phyloP scores from a whole-genome alignment of 2,797 vertebrate species.

The Tadarida brasiliensis region DNA sequence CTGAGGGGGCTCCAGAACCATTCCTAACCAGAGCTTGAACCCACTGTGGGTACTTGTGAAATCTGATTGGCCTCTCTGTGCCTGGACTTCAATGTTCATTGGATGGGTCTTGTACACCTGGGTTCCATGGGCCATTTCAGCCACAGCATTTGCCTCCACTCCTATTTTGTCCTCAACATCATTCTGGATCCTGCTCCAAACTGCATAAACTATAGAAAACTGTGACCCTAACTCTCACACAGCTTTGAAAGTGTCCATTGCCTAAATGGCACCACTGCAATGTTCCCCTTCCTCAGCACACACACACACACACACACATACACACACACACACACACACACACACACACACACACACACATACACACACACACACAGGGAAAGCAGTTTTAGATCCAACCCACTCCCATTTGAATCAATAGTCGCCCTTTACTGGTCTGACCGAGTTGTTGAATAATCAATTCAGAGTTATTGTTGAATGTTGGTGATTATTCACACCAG shows the following conservation, averaged over 20 bases:
- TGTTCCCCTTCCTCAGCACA: background rate
- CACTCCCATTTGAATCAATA: background rate
- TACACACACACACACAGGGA: background rate
- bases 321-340: background rate
- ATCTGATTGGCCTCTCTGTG: background rate
- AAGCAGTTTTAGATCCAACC: background rate
- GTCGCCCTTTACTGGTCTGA: background rate
- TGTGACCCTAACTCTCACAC: background rate
- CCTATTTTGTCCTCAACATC: background rate
- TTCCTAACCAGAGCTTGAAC: background rate
- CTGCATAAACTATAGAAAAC: background rate
- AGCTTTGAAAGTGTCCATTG: constrained; percentile 12
- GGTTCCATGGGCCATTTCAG: background rate
- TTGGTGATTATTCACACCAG: background rate
- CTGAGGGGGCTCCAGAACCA: background rate
- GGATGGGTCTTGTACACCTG: background rate
- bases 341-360: background rate
- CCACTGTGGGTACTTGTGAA: background rate
- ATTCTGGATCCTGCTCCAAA: background rate
- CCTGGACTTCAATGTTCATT: background rate
- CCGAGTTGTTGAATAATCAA: background rate
- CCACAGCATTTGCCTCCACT: background rate
- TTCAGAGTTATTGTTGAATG: background rate
- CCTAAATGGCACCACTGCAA: background rate
- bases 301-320: background rate